Conservation (phyloP, 1,140 invertebrate species). For the Drosophila pachea region DNA sequence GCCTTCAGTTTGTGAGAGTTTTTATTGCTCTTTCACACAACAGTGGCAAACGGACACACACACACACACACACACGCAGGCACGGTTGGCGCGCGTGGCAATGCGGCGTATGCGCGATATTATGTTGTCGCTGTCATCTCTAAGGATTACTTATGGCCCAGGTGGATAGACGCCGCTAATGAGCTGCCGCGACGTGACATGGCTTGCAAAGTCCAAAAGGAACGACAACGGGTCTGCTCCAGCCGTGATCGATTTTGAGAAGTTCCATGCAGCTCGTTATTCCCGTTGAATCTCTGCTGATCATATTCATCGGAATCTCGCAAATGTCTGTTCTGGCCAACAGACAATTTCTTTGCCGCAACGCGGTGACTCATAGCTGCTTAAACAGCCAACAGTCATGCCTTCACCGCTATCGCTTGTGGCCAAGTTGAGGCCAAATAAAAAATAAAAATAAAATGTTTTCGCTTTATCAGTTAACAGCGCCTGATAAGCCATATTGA, state of each 20-base stretch:
- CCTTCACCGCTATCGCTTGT: slow-evolving; percentile 31
- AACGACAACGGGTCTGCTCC: too few relatives aligned
- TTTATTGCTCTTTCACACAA: slow-evolving; percentile 19
- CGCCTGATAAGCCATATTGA: slow-evolving; percentile 62
- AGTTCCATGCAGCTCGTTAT: too few relatives aligned
- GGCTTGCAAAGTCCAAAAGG: slow-evolving; percentile 1
- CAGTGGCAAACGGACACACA: background rate
- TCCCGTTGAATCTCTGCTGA: too few relatives aligned
- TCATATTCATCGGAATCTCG: too few relatives aligned
- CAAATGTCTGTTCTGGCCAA: background rate
- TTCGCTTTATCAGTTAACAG: slow-evolving; percentile 46
- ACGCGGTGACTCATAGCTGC: slow-evolving; percentile 51
- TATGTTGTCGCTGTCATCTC: slow-evolving; percentile 9
- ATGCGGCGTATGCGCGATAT: slow-evolving; percentile 41
- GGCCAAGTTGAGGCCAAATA: slow-evolving; percentile 40
- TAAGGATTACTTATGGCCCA: slow-evolving; percentile 11
- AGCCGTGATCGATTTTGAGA: too few relatives aligned
- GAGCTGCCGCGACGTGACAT: slow-evolving; percentile 13
- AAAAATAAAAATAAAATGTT: too few relatives aligned
- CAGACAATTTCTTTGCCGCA: background rate
- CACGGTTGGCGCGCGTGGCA: background rate
- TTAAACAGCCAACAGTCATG: slow-evolving; percentile 45
- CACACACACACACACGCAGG: background rate
- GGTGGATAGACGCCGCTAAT: slow-evolving; percentile 3
- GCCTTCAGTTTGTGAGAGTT: slow-evolving; percentile 24